Evolutionary conservation across 2,113 vertebrate genomes (phyloP), one percentile per base, ranked within the genome.

Genomic region (Sturnira hondurensis): DNA sequence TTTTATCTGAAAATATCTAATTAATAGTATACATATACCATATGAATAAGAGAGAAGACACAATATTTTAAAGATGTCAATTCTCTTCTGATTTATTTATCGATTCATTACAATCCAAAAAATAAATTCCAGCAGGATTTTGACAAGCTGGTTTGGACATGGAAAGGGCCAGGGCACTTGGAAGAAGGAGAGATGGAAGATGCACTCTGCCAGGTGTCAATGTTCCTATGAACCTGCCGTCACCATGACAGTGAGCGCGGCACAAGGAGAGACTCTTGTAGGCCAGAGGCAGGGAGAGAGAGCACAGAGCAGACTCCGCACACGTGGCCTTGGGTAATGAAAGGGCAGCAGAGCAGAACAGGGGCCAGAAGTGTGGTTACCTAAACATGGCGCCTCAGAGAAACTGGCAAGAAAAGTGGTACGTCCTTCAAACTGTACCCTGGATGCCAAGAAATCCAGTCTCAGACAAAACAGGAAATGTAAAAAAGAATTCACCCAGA

Each of bases 311-410:
- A 63, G 24, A n/a, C 19, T 63, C 17, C 33, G n/a, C 33, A 1
- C 7, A 0, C 1, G 3, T 7, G 31, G 20, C 33, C 3, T 0
- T 20, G 9, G 33, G 4, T 41, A 56, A 52, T 1, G 22, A 28
- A 38, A 84, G 31, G 47, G 36, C 11, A 45, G 31, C 65, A 14
- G 22, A 20, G 54, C 13, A 26, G 54, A 33, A 54, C 12, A 24
- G 38, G 1, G 26, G 31, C 36, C 63, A 16, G 61, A 84, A 33
- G 16, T 22, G 83, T 68, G 15, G 63, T 36, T 71, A 8, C 52
- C 19, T 8, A 5, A 17, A 65, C 8, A 47, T 13, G 16, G 2
- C 1, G 45, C 20, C 36, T 88, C 58, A 19, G 43, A 54, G 54
- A 33, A 82, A 73, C 0, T 6, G 41, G 16, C 22, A 43, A 70